Base-by-base conservation (phyloP, 2,797 vertebrate species). In the Delichon dasypus region DNA sequence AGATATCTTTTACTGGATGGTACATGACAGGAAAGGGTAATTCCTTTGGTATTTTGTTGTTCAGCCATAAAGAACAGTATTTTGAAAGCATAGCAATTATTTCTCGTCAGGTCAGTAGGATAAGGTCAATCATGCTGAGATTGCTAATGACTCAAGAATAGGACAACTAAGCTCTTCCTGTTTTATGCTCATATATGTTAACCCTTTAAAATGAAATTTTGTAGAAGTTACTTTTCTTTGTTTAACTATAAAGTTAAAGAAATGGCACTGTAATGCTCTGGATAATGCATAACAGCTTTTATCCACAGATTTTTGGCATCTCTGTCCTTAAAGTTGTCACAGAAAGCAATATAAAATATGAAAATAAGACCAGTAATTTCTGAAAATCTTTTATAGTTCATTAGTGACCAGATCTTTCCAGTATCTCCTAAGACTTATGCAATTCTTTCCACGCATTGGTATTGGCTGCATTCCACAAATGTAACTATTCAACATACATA, bases 341-440 rank as follows among this genome's bases (percentile, higher is more conserved):
- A 88, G 32, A 91, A 78, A 85, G 83, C 30, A 90, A 71, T 0
- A 90, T 42, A 89, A 89, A 90, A 86, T 66, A 60, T 38, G 54
- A 53, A 67, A 89, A 67, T 45, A 89, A 64, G 38, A 79, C 48
- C 48, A 81, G 53, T 50, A 78, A 86, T 79, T 88, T 94, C 68
- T 88, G 53, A 90, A 94, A 87, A 78, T 67, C 53, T 87, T 96
- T 88, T 87, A 62, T 57, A 89, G 65, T 51, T 93, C 68, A 83
- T 89, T 90, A 89, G 45, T 85, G 89, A 93, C 61, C 50, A 93
- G n/a, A 87, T 85, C 61, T 94, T 96, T 94, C 74, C 89, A 88
- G 60, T 88, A 85, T 89, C 83, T 85, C 64, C 44, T 65, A 90
- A 58, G 80, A 70, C 27, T 82, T 61, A 73, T 0, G 48, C 48